Percentiles rank a stretch among this genome's conserved stretches.
Conservation (phyloP, 2,113 vertebrate genomes). For the Sapayoa aenigma region DNA sequence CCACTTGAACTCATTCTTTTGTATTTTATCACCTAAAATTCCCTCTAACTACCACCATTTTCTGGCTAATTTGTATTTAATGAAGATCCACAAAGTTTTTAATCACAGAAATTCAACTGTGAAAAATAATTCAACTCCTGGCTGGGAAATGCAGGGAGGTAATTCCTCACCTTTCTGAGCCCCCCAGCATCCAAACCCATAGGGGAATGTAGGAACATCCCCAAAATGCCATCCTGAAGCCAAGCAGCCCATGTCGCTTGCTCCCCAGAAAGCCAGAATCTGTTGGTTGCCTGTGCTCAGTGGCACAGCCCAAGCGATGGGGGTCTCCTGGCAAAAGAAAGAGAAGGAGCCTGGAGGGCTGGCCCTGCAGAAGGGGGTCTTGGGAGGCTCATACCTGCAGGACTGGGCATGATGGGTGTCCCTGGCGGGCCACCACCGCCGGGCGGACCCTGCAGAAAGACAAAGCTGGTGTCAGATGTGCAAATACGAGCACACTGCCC, state of each 20-base stretch:
- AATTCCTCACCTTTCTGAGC: neutral
- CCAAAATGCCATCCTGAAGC: neutral
- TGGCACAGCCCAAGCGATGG: neutral
- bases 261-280: neutral
- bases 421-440: constrained; percentile 95
- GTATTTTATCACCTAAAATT: constrained; percentile 83
- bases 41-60: constrained; percentile 80
- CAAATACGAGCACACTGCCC: rapidly evolving
- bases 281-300: neutral
- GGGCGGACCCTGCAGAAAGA: constrained; percentile 85
- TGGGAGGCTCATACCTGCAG: constrained; percentile 80
- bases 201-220: neutral
- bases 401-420: constrained; percentile 98
- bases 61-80: constrained; percentile 83
- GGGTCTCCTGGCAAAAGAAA: neutral
- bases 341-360: neutral
- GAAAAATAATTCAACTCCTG: constrained; percentile 67
- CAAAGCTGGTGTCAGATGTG: rapidly evolving
- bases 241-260: rapidly evolving
- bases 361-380: neutral
- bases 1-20: constrained; percentile 83
- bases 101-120: constrained; percentile 78
- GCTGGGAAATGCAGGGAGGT: neutral
- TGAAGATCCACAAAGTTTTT: constrained; percentile 85
- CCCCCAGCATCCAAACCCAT: neutral